Percentiles rank a stretch among this genome's conserved stretches.
These are phyloP conservation scores for Percopsis transmontana DNA, from an alignment of 2,113 vertebrate species.

Conservation along the genomic window DNA sequence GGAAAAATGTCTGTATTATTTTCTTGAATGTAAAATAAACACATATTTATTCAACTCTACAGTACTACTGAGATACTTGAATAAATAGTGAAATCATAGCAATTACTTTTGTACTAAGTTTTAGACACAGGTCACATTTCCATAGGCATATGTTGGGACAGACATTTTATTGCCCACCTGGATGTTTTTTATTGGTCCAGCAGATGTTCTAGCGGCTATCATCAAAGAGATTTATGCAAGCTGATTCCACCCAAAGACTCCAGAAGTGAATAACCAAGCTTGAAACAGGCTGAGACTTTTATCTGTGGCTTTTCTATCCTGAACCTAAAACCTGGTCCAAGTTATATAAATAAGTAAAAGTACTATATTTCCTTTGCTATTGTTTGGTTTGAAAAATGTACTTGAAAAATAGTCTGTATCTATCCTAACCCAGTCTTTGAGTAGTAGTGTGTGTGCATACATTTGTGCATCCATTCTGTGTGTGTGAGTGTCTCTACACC, in stretches of 20 bases:
- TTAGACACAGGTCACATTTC: conserved; percentile 44
- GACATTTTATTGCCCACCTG: conserved; percentile 68
- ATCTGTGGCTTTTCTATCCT: conserved; percentile 41
- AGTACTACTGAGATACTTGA: background rate
- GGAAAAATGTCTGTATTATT: too few relatives aligned
- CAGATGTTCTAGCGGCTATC: conserved; percentile 75
- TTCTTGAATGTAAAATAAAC: too few relatives aligned
- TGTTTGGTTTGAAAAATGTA: background rate
- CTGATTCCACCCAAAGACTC: conserved; percentile 70
- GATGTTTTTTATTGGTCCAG: conserved; percentile 59
- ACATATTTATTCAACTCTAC: background rate
- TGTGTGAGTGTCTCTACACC: background rate
- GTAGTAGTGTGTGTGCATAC: background rate
- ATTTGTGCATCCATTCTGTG: background rate
- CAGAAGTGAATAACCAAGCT: conserved; percentile 66
- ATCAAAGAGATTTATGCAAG: conserved; percentile 80
- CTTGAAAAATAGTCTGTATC: conserved; percentile 34
- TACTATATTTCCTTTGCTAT: too few relatives aligned
- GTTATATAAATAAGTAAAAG: background rate
- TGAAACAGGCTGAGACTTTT: conserved; percentile 55
- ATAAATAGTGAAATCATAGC: conserved; percentile 15
- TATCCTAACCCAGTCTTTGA: conserved; percentile 1
- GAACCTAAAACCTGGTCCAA: background rate
- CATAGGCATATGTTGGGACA: conserved; percentile 66
- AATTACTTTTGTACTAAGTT: conserved; percentile 57